Base-by-base conservation (phyloP, 2,113 vertebrate species). In the Heterotis niloticus region DNA sequence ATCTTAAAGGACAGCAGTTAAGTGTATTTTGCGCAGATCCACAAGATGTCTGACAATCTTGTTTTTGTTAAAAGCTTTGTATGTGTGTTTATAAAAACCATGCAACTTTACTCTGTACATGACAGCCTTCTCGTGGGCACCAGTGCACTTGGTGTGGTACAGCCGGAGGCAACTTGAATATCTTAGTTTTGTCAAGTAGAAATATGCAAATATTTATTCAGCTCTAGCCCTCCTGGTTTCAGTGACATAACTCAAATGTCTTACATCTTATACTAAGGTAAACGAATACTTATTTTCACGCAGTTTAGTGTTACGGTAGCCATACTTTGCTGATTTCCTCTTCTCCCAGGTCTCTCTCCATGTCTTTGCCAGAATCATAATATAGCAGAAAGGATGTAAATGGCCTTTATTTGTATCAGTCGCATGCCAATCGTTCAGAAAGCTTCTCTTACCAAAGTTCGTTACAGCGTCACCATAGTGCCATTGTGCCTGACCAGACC, bases 121-220 rank as follows among this genome's bases (percentile, higher is more conserved):
- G 54, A 59, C 71, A 72, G 44, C 51, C 13, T 74, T 74, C 54
- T 74, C 54, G 16, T 54, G 26, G 23, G 56, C 18, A 14, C 54
- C 71, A 59, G n/a, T 65, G 64, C 10, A 18, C 17, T 59, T 74
- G 16, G 24, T 44, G 34, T 7, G 57, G 12, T 24, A 74, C 71
- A 26, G 16, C 57, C 23, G 56, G 52, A 73, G 54, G 71, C 28
- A 14, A 57, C 54, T 54, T 73, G 10, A 26, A 11, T 23, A 16
- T 74, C 18, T 59, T 74, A 9, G 51, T n/a, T 65, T 57, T 57
- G 10, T 57, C 13, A 10, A 16, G n/a, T 52, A 16, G 52, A 56
- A 56, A 13, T 59, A 26, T 9, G 57, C 11, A 70, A 51, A 51
- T 74, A 74, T 74, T 74, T 74, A 56, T 74, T 74, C 54, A 59